Evolutionary conservation across 2,113 vertebrate genomes (phyloP), one percentile per base, ranked within the genome.

Genomic region (Penelope pileata): DNA sequence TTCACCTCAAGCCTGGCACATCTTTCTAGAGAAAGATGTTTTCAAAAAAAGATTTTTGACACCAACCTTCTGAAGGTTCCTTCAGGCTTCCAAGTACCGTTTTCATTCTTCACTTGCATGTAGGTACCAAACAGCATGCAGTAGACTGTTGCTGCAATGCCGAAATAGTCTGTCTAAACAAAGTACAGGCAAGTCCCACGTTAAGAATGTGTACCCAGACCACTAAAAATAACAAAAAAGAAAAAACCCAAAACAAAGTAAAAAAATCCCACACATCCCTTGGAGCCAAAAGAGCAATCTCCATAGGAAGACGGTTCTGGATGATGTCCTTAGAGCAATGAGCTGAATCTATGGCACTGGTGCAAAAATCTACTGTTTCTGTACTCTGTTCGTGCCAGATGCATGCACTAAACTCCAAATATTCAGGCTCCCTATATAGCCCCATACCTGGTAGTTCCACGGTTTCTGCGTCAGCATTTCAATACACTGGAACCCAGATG

Each of bases 101-200:
- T 96, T 29, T 99, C 98, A 0, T 98, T 95, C 62, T 91, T 98
- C 40, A 99, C 98, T 93, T 98, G 97, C 99, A 99, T 99, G 97
- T 99, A 99, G 2, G 98, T 98, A 26, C 99, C 99, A 5, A 99
- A 99, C 70, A 99, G 97, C 98, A 99, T 97, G 94, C 99, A 99
- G 97, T 99, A 97, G 7, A 99, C 96, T 0, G 99, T 99, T n/a
- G 98, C 99, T 3, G 99, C 99, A 1, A 99, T 92, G 7, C 99
- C 99, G 34, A 99, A 99, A 93, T 98, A 99, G 94, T 99, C 99
- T 4, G 99, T 98, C 99, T 99, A 47, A 78, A 76, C 12, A 64
- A 80, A 93, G 81, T 8, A 21, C 16, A 64, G 23, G 22, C 15
- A 69, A 51, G 34, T 15, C 56, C 29, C 1, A 1, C 8, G 10